Conservation (phyloP, 1,140 invertebrate genomes). For the Lordiphosa collinella region DNA sequence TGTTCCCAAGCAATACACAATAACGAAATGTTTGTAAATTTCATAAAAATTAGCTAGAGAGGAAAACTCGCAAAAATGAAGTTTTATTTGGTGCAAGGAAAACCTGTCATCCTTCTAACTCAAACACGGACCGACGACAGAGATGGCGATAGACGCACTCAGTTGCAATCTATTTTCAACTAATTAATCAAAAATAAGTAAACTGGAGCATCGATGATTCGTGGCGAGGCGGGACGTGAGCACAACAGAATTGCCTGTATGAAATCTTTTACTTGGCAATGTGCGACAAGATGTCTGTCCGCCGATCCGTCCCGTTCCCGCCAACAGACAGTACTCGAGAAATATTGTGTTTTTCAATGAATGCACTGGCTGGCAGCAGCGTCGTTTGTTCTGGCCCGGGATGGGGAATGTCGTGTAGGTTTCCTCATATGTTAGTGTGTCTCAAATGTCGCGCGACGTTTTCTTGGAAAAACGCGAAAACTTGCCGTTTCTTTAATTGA, state of each 20-base stretch:
- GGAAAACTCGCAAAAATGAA: slow-evolving; percentile 17
- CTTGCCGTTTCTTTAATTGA: slow-evolving; percentile 43
- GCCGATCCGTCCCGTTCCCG: slow-evolving; percentile 3
- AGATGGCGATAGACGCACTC: neutral
- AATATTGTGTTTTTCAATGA: slow-evolving; percentile 22
- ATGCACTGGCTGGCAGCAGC: slow-evolving; percentile 18
- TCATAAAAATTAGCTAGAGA: slow-evolving; percentile 4
- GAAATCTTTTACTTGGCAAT: slow-evolving; percentile 33
- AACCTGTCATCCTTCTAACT: slow-evolving; percentile 59
- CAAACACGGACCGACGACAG: neutral
- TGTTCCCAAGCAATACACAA: slow-evolving; percentile 21
- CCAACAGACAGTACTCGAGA: slow-evolving; percentile 23
- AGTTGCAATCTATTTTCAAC: slow-evolving; percentile 64
- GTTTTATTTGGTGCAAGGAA: slow-evolving; percentile 18
- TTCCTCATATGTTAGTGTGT: slow-evolving; percentile 44
- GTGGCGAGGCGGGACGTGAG: slow-evolving; percentile 27
- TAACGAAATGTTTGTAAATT: slow-evolving; percentile 42
- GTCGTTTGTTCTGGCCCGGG: slow-evolving; percentile 15
- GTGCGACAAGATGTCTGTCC: slow-evolving; percentile 42
- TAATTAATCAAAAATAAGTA: slow-evolving; percentile 78
- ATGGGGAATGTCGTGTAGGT: slow-evolving; percentile 14
- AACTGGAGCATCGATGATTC: slow-evolving; percentile 63
- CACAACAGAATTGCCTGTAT: slow-evolving; percentile 6
- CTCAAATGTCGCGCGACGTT: slow-evolving; percentile 62
- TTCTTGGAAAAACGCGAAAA: slow-evolving; percentile 52